Base-by-base conservation (phyloP, 2,888 invertebrate species). In the Pilophorus perplexus region DNA sequence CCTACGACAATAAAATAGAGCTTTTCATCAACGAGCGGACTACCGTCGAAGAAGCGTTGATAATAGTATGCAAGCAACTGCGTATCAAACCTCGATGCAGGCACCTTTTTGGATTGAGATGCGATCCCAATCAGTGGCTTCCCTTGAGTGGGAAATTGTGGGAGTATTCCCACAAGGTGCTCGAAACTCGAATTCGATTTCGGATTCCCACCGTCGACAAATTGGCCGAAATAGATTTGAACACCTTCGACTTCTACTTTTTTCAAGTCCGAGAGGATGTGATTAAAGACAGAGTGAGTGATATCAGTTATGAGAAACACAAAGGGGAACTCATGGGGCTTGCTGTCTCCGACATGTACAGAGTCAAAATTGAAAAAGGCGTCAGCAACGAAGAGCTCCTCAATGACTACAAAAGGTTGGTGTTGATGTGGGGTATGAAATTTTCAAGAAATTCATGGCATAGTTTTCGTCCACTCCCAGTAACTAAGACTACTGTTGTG, bases 261-360 rank as follows among this genome's bases (percentile, higher is more conserved):
- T 85, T 87, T 77, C 93, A 93, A 84, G 88, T 87, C 46, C 81
- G 90, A 27, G 81, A 83, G 74, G 93, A 93, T 81, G 86, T 93
- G 48, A 81, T 90, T 67, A 84, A 87, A 64, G 89, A 88, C 74
- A 85, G 84, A 74, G 87, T 94, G 70, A 83, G 86, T 5, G 91
- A 91, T 75, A 85, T 91, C 68, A 82, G 85, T 68, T 90, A 88
- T 77, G 88, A 89, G 60, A 85, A 86, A 67, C 84, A 87, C 73
- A 87, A 87, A 75, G 82, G 85, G 67, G 87, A 90, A 77, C 81
- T 92, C 1, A 80, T 93, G 64, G 94, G 94, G 0, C 79, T 94
- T 59, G 90, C 90, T 8, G 90, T 92, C 64, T 85, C 89, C 59
- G 93, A 93, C 76, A 93, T 94, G 90, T 88, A 84, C 68, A 84